Conservation (phyloP, 1,140 invertebrate genomes). For the Drosophila repleta region DNA sequence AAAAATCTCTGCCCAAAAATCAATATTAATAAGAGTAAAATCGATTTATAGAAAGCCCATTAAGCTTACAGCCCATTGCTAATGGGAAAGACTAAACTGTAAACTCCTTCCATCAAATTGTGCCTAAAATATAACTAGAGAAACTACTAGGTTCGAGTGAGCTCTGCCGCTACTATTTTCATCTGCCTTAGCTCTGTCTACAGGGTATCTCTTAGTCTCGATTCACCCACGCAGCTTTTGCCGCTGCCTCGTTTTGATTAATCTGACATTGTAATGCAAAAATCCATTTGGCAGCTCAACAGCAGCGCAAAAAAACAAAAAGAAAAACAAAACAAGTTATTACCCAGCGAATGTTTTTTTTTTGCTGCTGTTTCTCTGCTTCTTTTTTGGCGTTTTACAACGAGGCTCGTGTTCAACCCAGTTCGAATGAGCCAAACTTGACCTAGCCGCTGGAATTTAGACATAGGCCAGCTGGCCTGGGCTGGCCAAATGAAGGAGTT, state of each 20-base stretch:
- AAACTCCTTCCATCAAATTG: too few species aligned
- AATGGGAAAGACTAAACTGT: too few species aligned
- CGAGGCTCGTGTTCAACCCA: slow-evolving; percentile 70
- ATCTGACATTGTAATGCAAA: slow-evolving; percentile 83
- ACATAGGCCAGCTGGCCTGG: slow-evolving; percentile 47
- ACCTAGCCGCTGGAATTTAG: slow-evolving; percentile 77
- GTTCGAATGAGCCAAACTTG: slow-evolving; percentile 78
- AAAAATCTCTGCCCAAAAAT: too few species aligned
- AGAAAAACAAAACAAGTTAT: slow-evolving; percentile 45
- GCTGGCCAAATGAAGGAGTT: slow-evolving; percentile 54
- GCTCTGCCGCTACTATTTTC: too few species aligned
- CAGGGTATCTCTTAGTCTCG: not conserved
- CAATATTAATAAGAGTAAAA: too few species aligned
- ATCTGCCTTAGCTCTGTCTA: not conserved
- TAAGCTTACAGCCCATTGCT: too few species aligned
- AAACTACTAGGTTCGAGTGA: too few species aligned
- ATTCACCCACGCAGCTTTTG: slow-evolving; percentile 32
- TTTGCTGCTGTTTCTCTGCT: not conserved
- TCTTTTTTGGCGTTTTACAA: slow-evolving; percentile 22
- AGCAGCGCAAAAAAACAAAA: slow-evolving; percentile 14
- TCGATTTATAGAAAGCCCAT: too few species aligned
- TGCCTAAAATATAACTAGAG: too few species aligned
- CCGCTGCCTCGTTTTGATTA: slow-evolving; percentile 76
- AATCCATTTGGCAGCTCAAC: slow-evolving; percentile 72
- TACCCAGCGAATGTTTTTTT: slow-evolving; percentile 16